Evolutionary conservation across 2,797 vertebrate species (phyloP), one percentile per base, ranked within the genome.

Genomic region (Alauda arvensis): DNA sequence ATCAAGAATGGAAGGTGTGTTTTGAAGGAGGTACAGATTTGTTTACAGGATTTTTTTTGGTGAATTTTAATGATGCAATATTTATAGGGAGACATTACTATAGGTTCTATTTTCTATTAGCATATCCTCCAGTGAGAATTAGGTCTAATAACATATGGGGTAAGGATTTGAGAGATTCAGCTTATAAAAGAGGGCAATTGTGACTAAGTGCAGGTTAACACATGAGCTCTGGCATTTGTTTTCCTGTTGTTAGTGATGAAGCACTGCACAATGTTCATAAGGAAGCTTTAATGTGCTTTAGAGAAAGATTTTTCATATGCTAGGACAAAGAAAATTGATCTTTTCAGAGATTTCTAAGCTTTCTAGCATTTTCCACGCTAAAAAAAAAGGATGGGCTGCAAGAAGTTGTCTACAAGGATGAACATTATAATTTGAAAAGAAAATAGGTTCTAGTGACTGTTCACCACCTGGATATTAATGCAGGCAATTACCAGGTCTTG

Each of bases 381-480:
- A 77, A 82, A 65, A 53, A 5, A 46, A 6, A 34, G 56, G 18
- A 5, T 25, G 53, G 49, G 13, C 28, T 56, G 24, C 49, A 51
- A 55, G 23, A 59, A 91, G 33, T 69, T 48, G 51, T 81, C 48
- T 82, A n/a, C 91, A 85, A 85, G 43, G 59, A 75, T 75, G 45
- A 84, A 75, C 39, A n/a, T 15, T 69, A 66, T 91, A 43, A 72
- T 86, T 82, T 84, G 56, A 56, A 78, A 87, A 85, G 77, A 85
- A 87, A 91, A 86, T 86, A 67, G 56, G 12, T 82, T 24, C 62
- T 89, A 0, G 6, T 87, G 60, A 39, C 68, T 86, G 53, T 72
- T 88, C 59, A 52, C 68, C 71, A 87, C 78, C 77, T 90, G 66
- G 71, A 83, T 84, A 80, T 89, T 89, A 91, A 92, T 94, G 85